Evolutionary conservation across 2,888 invertebrate genomes (phyloP), one percentile per base, ranked within the genome.

Genomic region (Incurvaria masculella): DNA sequence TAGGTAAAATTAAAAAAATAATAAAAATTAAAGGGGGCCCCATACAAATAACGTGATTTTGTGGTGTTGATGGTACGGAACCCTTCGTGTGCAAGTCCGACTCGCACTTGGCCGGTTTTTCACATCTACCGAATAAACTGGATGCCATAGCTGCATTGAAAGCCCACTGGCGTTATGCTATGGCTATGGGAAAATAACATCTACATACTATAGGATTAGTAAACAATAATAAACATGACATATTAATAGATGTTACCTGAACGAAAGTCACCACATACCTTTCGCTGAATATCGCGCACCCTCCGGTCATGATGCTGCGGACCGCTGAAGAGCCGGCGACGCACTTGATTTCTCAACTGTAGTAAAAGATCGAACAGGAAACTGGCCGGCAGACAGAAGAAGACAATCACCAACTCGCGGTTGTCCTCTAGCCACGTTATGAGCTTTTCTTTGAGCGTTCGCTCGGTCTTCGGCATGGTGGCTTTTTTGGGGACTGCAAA

Each of bases 311-410:
- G 83, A 1, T 66, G 54, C 40, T 57, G 52, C 0, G 76, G 69
- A 42, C 69, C 68, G 48, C 72, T 67, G 49, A 64, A 63, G 5
- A 76, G 55, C 39, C 52, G 54, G 44, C 64, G 59, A 33, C 79
- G 61, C 14, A 78, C 21, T 56, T 61, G 67, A 1, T 71, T 71
- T 27, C 69, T 63, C 8, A 72, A 2, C 5, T 63, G 60, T 50
- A 85, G 59, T 26, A 74, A 44, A 18, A 80, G 49, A 20, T 79
- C 69, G 64, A 86, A 86, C 14, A 85, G 52, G 61, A 85, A 84
- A 62, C 85, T 85, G 21, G 86, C 86, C 0, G 87, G 87, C 45
- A 87, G 67, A 51, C 86, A 86, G 67, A 87, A 86, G 42, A 84
- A 60, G 16, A 82, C 65, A 48, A 87, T 81, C 21, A 87, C 86